Evolutionary conservation across 1,140 invertebrate species (phyloP).

Genomic region (Sarcophaga bullata): DNA sequence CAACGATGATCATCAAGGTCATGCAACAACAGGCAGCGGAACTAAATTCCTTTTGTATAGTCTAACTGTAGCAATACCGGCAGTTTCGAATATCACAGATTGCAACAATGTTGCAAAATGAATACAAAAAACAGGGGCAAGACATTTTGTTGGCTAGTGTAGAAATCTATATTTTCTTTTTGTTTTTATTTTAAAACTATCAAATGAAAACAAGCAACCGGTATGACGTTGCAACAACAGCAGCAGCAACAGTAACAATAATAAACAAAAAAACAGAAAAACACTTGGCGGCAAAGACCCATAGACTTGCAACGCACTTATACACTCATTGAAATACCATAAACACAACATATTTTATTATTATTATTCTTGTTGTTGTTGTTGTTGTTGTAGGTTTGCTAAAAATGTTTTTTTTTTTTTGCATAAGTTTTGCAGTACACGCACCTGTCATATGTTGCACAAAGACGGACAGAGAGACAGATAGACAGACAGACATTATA

Average conservation of each 20-base stretch:
- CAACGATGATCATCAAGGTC: no score
- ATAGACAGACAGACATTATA: background rate
- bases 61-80: background rate
- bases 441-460: constrained; percentile 40
- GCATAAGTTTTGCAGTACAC: constrained; percentile 35
- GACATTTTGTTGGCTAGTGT: background rate
- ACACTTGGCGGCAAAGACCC: constrained; percentile 31
- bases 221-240: constrained; percentile 1
- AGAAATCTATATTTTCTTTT: background rate
- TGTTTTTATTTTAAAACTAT: background rate
- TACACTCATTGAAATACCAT: background rate
- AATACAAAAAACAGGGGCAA: no score
- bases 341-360: background rate
- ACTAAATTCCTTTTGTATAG: no score
- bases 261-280: constrained; percentile 20
- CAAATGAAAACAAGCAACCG: constrained; percentile 17
- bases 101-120: constrained; percentile 11
- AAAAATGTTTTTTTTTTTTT: constrained; percentile 22
- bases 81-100: background rate
- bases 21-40: no score
- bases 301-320: constrained; percentile 6
- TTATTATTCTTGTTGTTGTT: background rate
- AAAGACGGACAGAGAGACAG: background rate
- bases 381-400: background rate
- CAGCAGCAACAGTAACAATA: background rate